Conservation (phyloP, 2,888 invertebrate genomes). For the Hipparchia semele region DNA sequence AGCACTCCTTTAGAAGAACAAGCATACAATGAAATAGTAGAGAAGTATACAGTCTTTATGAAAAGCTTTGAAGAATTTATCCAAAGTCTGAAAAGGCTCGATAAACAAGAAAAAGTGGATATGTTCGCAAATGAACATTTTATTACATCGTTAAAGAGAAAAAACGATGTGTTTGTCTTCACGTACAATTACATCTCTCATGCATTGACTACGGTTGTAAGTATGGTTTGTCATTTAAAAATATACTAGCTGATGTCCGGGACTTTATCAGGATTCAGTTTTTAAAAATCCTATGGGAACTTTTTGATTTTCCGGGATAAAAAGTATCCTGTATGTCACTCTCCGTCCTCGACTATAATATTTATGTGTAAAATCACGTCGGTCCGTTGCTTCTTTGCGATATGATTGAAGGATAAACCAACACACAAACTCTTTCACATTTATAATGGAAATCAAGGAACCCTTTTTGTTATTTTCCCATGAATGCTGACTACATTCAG, state of each 20-base stretch:
- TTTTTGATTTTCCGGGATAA: too few relatives aligned
- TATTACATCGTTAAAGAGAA: conserved; percentile 48
- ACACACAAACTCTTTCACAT: too few relatives aligned
- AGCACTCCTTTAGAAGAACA: conserved; percentile 47
- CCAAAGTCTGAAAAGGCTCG: conserved; percentile 46
- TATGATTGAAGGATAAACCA: too few relatives aligned
- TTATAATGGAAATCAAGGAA: too few relatives aligned
- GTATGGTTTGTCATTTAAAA: background rate
- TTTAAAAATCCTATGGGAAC: too few relatives aligned
- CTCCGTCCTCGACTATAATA: too few relatives aligned
- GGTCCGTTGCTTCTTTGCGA: too few relatives aligned
- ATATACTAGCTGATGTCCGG: too few relatives aligned
- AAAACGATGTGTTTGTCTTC: conserved; percentile 53
- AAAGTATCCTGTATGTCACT: too few relatives aligned
- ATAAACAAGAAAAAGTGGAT: conserved; percentile 51
- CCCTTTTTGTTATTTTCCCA: too few relatives aligned
- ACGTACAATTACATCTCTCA: conserved; percentile 53
- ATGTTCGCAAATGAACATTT: conserved; percentile 54
- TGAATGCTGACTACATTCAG: background rate
- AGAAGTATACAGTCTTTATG: conserved; percentile 46
- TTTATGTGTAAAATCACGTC: too few relatives aligned
- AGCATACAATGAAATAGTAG: conserved; percentile 50
- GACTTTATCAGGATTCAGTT: too few relatives aligned
- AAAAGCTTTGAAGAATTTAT: conserved; percentile 45
- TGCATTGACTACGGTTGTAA: conserved; percentile 44